A percentile compares a stretch with the other conserved stretches of the same genome.
Conservation (phyloP, 2,113 vertebrate species). For the Fulmarus glacialis region DNA sequence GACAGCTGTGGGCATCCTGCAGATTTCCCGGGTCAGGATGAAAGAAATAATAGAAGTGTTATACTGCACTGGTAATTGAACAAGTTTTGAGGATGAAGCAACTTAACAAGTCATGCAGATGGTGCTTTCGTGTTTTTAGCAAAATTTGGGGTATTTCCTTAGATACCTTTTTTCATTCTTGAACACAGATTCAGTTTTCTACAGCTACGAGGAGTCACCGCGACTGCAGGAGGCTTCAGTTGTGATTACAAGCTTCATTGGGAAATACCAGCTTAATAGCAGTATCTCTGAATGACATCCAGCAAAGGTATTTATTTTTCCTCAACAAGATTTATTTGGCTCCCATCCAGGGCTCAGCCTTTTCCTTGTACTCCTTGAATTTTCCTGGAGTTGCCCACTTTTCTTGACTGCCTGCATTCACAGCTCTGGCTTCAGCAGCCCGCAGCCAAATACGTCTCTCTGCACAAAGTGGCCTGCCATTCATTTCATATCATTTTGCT, state of each 20-base stretch:
- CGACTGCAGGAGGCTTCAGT: not conserved
- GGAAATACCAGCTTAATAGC: not conserved
- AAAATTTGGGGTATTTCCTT: not conserved
- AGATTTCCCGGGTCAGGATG: not conserved
- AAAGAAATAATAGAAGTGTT: not conserved
- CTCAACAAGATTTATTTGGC: constrained; percentile 15
- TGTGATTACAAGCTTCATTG: not conserved
- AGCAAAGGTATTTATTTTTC: constrained; percentile 36
- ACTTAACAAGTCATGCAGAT: not conserved
- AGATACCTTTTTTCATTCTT: rapidly evolving
- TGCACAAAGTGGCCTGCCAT: not conserved
- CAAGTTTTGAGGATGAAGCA: not conserved
- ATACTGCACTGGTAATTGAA: no score
- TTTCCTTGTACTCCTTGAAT: not conserved
- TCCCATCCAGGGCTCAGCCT: not conserved
- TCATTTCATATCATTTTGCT: not conserved
- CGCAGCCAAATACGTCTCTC: not conserved
- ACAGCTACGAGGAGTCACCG: not conserved
- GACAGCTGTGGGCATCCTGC: not conserved
- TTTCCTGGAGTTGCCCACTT: not conserved
- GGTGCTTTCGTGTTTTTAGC: not conserved
- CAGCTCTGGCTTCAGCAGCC: not conserved
- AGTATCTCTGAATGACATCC: constrained; percentile 3
- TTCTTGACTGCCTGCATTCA: not conserved
- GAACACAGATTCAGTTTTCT: not conserved